Evolutionary conservation across 1,140 invertebrate genomes (phyloP).

Genomic region (Chrysoperla carnea): DNA sequence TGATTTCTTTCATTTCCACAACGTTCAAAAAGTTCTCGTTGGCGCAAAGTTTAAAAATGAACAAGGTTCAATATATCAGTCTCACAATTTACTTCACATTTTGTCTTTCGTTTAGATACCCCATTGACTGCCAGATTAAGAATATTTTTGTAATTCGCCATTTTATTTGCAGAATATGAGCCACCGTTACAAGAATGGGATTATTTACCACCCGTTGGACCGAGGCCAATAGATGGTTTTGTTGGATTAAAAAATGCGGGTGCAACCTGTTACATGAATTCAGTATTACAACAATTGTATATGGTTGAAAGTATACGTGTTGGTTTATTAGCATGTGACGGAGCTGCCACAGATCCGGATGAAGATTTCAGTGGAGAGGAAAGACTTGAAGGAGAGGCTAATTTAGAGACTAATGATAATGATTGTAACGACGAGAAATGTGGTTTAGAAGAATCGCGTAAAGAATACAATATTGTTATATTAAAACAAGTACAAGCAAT

Average conservation of each 20-base stretch:
- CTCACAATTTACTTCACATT: too few species aligned
- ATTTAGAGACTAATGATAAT: constrained; percentile 28
- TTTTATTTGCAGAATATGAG: constrained; percentile 37
- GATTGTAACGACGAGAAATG: constrained; percentile 32
- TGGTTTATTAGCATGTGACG: constrained; percentile 56
- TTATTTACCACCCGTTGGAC: constrained; percentile 88
- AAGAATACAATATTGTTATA: constrained; percentile 90
- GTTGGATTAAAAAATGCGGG: constrained; percentile 97
- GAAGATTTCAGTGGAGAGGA: constrained; percentile 84
- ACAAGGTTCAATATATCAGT: too few species aligned
- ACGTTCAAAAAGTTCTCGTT: too few species aligned
- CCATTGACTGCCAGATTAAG: too few species aligned
- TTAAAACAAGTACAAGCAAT: constrained; percentile 95
- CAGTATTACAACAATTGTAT: constrained; percentile 90
- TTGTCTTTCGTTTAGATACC: too few species aligned
- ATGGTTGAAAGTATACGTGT: constrained; percentile 85
- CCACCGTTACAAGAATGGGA: constrained; percentile 88
- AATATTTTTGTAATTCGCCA: too few species aligned
- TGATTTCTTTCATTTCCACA: too few species aligned
- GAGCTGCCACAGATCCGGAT: constrained; percentile 71
- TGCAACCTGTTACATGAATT: constrained; percentile 99
- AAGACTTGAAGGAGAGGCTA: constrained; percentile 33
- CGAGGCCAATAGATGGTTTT: constrained; percentile 74
- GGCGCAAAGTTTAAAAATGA: too few species aligned
- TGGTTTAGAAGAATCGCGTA: constrained; percentile 32